Conservation (phyloP, 1,140 invertebrate species). For the Camponotus vicinus region DNA sequence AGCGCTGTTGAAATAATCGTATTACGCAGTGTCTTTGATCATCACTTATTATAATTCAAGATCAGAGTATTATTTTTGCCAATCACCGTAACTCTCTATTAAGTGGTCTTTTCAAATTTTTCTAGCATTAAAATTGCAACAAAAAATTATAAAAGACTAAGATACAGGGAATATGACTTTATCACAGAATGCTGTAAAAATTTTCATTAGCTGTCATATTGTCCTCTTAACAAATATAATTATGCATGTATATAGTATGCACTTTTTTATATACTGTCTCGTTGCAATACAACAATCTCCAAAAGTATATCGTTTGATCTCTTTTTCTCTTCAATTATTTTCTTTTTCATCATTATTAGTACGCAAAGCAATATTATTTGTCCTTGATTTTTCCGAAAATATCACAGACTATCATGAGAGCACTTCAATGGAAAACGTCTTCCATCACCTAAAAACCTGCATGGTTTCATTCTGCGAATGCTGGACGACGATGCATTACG, state of each 20-base stretch:
- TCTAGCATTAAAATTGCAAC: constrained; percentile 22
- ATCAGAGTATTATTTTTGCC: constrained; percentile 32
- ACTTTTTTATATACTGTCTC: too few species aligned
- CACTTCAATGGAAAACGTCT: not conserved
- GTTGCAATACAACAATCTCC: too few species aligned
- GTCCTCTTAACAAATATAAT: not conserved
- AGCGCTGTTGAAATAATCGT: constrained; percentile 24
- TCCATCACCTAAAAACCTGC: constrained; percentile 12
- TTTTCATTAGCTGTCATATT: not conserved
- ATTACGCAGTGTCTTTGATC: not conserved
- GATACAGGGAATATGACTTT: not conserved
- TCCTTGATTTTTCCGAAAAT: not conserved
- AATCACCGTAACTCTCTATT: constrained; percentile 32
- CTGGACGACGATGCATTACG: constrained; percentile 20
- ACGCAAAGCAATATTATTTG: not conserved
- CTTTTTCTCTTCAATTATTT: too few species aligned
- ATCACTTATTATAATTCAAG: constrained; percentile 18
- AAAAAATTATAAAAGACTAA: constrained; percentile 1
- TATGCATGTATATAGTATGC: not conserved
- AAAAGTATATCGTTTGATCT: too few species aligned
- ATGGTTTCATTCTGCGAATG: not conserved
- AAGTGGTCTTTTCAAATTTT: constrained; percentile 13
- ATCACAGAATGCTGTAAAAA: not conserved
- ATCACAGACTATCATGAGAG: not conserved
- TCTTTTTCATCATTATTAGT: too few species aligned